Conservation (phyloP, 2,888 invertebrate species). For the Auanema freiburgensis region DNA sequence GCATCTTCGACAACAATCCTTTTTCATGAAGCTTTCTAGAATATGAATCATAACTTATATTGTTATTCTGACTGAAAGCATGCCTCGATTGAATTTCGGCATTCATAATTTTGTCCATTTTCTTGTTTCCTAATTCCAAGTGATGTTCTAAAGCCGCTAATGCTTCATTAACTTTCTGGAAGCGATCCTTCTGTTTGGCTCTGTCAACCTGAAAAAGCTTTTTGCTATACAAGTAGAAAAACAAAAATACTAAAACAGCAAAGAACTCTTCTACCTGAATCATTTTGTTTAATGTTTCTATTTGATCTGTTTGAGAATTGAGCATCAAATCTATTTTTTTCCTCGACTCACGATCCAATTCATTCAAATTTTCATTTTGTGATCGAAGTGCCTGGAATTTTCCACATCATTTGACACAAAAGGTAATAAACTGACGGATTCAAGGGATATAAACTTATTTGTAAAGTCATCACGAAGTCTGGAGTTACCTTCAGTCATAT, state of each 20-base stretch:
- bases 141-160: slow-evolving; percentile 59
- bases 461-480: slow-evolving; percentile 53
- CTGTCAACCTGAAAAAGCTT: slow-evolving; percentile 40
- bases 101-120: slow-evolving; percentile 56
- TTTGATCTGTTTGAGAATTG: slow-evolving; percentile 31
- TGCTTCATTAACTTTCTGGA: slow-evolving; percentile 61
- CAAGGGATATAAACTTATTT: slow-evolving; percentile 30
- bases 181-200: slow-evolving; percentile 58
- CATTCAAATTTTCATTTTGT: slow-evolving; percentile 18
- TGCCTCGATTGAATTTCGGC: slow-evolving; percentile 43
- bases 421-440: slow-evolving; percentile 28
- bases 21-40: slow-evolving; percentile 62
- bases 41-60: not conserved
- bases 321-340: slow-evolving; percentile 38
- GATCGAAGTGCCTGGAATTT: slow-evolving; percentile 4
- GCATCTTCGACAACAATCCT: slow-evolving; percentile 56
- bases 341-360: slow-evolving; percentile 48
- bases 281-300: slow-evolving; percentile 43
- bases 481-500: slow-evolving; percentile 49
- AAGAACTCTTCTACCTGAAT: slow-evolving; percentile 21
- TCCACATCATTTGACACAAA: not conserved
- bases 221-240: not conserved
- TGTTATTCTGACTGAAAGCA: not conserved
- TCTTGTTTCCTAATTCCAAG: slow-evolving; percentile 58
- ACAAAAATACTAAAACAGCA: not conserved